These are phyloP conservation scores for Corvus hawaiiensis DNA, from an alignment of 2,113 vertebrate species.

Conservation along the genomic window DNA sequence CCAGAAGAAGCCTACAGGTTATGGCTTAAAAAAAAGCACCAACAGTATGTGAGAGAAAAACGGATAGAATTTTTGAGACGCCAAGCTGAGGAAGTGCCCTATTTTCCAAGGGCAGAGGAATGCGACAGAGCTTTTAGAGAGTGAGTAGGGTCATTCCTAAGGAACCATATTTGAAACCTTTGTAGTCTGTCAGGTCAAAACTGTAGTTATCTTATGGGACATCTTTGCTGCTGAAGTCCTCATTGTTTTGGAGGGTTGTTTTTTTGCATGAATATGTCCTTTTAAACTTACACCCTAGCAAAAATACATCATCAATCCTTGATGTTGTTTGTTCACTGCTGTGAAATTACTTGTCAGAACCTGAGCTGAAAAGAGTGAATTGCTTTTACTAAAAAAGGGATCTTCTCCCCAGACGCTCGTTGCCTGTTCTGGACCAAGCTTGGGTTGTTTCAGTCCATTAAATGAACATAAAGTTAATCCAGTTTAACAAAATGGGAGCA, in stretches of 20 bases:
- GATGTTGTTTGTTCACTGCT: not conserved
- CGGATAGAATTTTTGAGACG: conserved; percentile 82
- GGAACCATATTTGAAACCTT: not conserved
- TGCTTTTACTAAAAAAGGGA: not conserved
- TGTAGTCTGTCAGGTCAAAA: not conserved
- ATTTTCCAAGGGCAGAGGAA: conserved; percentile 79
- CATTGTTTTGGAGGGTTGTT: not conserved
- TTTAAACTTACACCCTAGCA: not conserved
- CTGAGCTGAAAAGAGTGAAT: not conserved
- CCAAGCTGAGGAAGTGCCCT: conserved; percentile 77
- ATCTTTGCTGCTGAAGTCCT: not conserved
- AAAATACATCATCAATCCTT: not conserved
- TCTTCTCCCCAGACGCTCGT: not conserved
- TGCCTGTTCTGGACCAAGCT: not conserved
- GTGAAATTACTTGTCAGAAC: not conserved
- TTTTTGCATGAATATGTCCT: not conserved
- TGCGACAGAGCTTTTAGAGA: conserved; percentile 87
- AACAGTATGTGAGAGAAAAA: conserved; percentile 84
- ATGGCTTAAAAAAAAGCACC: conserved; percentile 91
- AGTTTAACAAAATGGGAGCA: not conserved
- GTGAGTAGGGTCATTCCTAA: conserved; percentile 71
- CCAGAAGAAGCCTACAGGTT: conserved; percentile 81
- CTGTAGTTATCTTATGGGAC: not conserved
- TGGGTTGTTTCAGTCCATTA: not conserved
- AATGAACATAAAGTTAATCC: not conserved